Conservation (phyloP, 2,888 invertebrate species). For the Tenthredo amoena region DNA sequence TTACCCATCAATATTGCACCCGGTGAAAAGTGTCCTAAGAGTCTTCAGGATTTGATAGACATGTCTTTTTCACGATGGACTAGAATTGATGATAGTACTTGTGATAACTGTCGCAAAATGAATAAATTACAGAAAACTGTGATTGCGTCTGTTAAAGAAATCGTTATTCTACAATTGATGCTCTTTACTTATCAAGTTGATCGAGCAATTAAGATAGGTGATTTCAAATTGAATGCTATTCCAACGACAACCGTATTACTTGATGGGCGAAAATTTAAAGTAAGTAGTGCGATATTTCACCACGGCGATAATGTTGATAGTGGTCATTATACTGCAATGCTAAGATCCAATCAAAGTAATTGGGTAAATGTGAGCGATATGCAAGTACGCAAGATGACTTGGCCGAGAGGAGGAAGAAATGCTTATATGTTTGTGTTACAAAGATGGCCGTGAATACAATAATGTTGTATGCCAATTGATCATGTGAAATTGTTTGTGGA, state of each 20-base stretch:
- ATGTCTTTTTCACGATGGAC: slow-evolving; percentile 9
- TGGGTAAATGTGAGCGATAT: slow-evolving; percentile 31
- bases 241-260: slow-evolving; percentile 1
- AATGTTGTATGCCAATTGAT: neutral
- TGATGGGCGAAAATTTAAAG: slow-evolving; percentile 7
- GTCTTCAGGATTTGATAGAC: slow-evolving; percentile 38
- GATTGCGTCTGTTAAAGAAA: neutral
- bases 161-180: neutral
- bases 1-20: neutral
- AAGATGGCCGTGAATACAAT: neutral
- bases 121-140: neutral
- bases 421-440: slow-evolving; percentile 40
- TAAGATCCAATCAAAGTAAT: neutral
- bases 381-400: slow-evolving; percentile 20
- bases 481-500: neutral
- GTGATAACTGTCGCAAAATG: neutral
- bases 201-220: neutral
- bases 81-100: slow-evolving; percentile 20
- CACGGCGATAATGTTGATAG: slow-evolving; percentile 15
- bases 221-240: slow-evolving; percentile 39
- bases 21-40: neutral
- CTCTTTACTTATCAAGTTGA: neutral
- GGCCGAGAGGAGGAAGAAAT: slow-evolving; percentile 49
- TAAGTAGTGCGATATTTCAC: slow-evolving; percentile 47
- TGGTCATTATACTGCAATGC: slow-evolving; percentile 53